Evolutionary conservation across 1,140 invertebrate species (phyloP), one percentile per base, ranked within the genome.

Genomic region (Rhyacophila brunnea): DNA sequence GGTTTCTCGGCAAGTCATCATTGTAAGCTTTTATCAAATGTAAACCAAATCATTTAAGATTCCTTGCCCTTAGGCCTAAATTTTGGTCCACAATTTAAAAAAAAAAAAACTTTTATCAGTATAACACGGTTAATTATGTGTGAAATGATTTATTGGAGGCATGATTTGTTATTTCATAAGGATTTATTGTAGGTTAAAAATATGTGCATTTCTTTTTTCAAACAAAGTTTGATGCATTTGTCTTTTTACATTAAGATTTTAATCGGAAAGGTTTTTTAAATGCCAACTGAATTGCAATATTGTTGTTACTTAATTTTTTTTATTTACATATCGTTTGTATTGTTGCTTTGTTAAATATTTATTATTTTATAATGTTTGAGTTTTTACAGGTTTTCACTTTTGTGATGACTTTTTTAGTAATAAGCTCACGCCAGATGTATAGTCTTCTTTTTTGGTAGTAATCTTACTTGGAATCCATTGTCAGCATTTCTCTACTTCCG

Each of bases 401-500:
- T 58, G 62, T 65, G 58, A 51, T 42, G 58, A 58, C 55, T 58
- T 52, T 62, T 57, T 52, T 65, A 61, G 63, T 56, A 42, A 43
- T 65, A 65, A 65, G 63, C 58, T 65, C 63, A 65, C 58, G 63
- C 63, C 63, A 65, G 58, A 61, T 58, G 58, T 64, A 64, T 64
- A 60, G 58, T 65, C 58, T 58, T 65, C 62, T 65, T 65, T 48
- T 61, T 65, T 65, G 59, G 63, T 65, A 65, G 63, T 60, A 56
- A 64, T 64, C 57, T 64, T 62, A 50, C 63, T 65, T 65, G 50
- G 45, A 64, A 65, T 61, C 63, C 58, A 65, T 65, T 65, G 63
- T 65, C 63, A 65, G 63, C 63, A 65, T 60, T 64, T 65, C 63
- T 65, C 63, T 61, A 61, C 63, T 65, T 65, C 63, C 63, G 63